Evolutionary conservation across 2,797 vertebrate genomes (phyloP).

Genomic region (Melanotaenia trifasciata): DNA sequence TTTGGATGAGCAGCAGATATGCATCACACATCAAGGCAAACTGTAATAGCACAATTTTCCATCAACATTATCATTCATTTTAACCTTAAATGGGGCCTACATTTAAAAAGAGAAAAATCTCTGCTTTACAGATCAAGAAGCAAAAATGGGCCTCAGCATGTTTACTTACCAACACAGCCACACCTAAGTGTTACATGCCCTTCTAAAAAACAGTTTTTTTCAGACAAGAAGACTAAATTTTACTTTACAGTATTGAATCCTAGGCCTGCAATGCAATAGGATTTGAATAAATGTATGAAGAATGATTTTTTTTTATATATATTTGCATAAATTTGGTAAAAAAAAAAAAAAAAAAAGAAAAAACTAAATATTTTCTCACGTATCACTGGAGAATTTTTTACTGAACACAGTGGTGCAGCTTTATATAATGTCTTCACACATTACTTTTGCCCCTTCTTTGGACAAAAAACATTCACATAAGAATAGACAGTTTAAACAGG

Average conservation of each 20-base stretch:
- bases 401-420: not conserved
- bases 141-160: not conserved
- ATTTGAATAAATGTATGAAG: not conserved
- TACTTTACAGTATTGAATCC: not conserved
- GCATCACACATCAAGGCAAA: not conserved
- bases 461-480: conserved; percentile 78
- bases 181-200: not conserved
- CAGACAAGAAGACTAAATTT: not conserved
- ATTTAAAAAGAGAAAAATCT: not conserved
- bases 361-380: not conserved
- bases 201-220: not conserved
- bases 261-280: not conserved
- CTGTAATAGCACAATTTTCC: not conserved
- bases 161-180: not conserved
- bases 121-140: conserved; percentile 5
- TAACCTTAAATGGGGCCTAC: not conserved
- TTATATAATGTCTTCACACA: conserved; percentile 67
- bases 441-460: conserved; percentile 61
- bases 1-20: not conserved
- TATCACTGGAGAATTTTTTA: not conserved
- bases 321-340: not conserved
- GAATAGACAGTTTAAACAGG: conserved; percentile 80
- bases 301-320: not conserved
- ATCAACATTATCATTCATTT: not conserved
- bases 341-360: too few relatives aligned